These are phyloP conservation scores for Piliocolobus tephrosceles DNA, from an alignment of 2,113 vertebrate genomes.

Conservation along the genomic window DNA sequence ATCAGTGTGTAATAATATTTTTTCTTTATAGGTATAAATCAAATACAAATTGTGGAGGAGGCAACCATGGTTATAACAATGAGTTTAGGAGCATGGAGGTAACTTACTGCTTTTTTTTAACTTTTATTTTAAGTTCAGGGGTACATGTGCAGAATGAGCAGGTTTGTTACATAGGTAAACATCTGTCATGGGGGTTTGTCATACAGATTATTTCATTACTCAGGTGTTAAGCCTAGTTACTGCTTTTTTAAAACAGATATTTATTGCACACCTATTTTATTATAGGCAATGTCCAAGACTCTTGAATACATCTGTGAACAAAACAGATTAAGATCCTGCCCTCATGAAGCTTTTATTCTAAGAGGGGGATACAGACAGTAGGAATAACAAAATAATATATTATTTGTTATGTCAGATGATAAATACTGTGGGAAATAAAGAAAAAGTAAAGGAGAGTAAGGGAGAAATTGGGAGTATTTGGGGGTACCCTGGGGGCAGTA, in stretches of 20 bases:
- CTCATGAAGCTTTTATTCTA: neutral
- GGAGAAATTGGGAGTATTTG: neutral
- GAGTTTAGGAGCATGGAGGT: slow-evolving; percentile 97
- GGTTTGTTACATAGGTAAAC: too few relatives aligned
- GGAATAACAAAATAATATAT: neutral
- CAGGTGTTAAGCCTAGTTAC: neutral
- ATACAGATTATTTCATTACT: too few relatives aligned
- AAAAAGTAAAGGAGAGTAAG: neutral
- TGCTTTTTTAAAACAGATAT: neutral
- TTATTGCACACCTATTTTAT: neutral
- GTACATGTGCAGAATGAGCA: too few relatives aligned
- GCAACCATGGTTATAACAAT: slow-evolving; percentile 96
- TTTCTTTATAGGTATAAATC: slow-evolving; percentile 76
- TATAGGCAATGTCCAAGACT: neutral
- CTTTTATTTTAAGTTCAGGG: too few relatives aligned
- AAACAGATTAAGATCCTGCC: neutral
- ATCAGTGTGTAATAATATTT: neutral
- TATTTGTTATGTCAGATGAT: neutral
- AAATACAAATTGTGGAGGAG: slow-evolving; percentile 86
- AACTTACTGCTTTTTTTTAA: slow-evolving; percentile 16
- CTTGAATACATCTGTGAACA: neutral
- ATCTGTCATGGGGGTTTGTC: too few relatives aligned
- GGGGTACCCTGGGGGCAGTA: too few relatives aligned
- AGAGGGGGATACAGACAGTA: neutral
- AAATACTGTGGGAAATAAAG: neutral